A percentile compares a stretch with the other conserved stretches of the same genome.
Conservation (phyloP, 2,113 vertebrate genomes). For the Syrmaticus mikado region DNA sequence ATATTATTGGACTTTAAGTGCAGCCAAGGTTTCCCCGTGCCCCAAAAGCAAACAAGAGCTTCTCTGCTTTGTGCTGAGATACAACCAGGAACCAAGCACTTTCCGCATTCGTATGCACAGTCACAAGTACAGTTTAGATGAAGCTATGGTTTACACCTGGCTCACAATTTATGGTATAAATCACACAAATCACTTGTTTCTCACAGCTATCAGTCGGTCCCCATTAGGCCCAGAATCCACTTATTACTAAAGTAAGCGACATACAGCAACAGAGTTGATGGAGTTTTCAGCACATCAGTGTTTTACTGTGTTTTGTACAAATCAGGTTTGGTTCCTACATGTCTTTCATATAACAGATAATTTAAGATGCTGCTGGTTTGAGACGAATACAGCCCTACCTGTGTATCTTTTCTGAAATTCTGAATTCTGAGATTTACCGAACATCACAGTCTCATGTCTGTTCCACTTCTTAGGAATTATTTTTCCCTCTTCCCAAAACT, state of each 20-base stretch:
- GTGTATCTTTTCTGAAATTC: background rate
- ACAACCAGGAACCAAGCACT: accelerated
- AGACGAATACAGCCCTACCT: background rate
- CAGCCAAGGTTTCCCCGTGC: background rate
- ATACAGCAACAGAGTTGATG: background rate
- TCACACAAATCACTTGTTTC: background rate
- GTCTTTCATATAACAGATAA: background rate
- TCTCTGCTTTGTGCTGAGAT: background rate
- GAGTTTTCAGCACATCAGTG: background rate
- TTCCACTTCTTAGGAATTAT: background rate
- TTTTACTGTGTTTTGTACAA: background rate
- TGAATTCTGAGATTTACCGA: background rate
- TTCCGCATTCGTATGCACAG: background rate
- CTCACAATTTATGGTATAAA: background rate
- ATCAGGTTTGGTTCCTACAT: background rate
- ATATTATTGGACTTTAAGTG: background rate
- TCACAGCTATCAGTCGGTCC: background rate
- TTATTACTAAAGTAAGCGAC: background rate
- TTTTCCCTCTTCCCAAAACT: background rate
- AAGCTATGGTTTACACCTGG: background rate
- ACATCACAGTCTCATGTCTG: background rate
- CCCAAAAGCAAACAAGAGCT: background rate
- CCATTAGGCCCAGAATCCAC: background rate
- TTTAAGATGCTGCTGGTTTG: background rate
- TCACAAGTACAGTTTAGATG: background rate